phyloP scores from a whole-genome alignment of 2,113 vertebrate genomes.

The Alces alces region DNA sequence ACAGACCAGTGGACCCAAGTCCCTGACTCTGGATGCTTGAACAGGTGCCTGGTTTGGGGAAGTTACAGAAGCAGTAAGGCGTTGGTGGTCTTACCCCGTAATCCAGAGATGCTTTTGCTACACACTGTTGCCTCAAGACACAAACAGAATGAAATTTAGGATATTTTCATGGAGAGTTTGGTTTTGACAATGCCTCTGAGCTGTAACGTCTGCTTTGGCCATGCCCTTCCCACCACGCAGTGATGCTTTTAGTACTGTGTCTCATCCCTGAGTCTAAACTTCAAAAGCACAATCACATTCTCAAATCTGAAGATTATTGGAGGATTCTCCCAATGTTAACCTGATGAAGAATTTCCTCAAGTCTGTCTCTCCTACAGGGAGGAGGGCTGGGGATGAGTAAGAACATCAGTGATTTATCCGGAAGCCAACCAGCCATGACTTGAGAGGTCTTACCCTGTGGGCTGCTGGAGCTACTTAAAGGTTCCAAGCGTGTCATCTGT shows the following conservation, averaged over 20 bases:
- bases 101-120: rapidly evolving
- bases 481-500: rapidly evolving
- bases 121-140: not conserved
- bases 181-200: no score
- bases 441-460: no score
- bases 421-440: not conserved
- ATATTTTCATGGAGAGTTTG: no score
- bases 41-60: rapidly evolving
- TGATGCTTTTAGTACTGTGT: rapidly evolving
- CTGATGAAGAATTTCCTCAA: not conserved
- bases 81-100: rapidly evolving
- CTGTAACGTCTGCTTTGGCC: not conserved
- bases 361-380: not conserved
- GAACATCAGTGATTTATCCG: rapidly evolving
- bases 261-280: no score
- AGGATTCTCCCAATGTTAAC: not conserved
- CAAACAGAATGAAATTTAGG: not conserved
- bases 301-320: no score
- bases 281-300: not conserved
- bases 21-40: rapidly evolving
- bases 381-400: not conserved
- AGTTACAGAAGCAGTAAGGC: not conserved
- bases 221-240: not conserved
- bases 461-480: no score
- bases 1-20: no score